Base-by-base conservation (phyloP, 2,113 vertebrate genomes). In the Chascanopsetta lugubris region DNA sequence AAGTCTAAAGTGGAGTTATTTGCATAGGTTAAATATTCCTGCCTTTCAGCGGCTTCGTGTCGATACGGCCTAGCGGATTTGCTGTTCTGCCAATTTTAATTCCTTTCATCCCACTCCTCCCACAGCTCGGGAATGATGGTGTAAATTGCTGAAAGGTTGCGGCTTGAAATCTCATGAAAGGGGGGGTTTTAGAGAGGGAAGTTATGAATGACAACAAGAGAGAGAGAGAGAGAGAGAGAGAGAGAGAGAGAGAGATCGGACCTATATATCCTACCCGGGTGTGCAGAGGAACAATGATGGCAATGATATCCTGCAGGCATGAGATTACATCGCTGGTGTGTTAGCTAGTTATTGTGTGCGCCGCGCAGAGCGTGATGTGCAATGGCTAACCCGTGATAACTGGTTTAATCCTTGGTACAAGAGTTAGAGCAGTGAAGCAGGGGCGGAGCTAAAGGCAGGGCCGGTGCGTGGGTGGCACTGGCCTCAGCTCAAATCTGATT, bases 1-100 rank as follows among this genome's bases (percentile, higher is more conserved):
- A 84, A 71, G 56, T 77, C 56, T 80, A 70, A 75, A 85, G 55
- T 82, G 55, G 65, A 84, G 55, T 79, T 54, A 85, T 88, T 88
- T 87, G 72, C 83, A 88, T 83, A 84, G 80, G 74, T 81, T 83
- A 87, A 84, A 86, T 68, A 77, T 85, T 68, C 45, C 15, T 66
- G 53, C 69, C 67, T 84, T 77, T 63, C 58, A 66, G 69, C 42
- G 22, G 80, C 75, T 69, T 63, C 55, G 34, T 49, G 73, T 82
- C 66, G 54, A 83, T 76, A 73, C 76, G 17, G 58, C 26, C 58
- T 32, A 48, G 72, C 59, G 26, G 82, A 82, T 86, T 79, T 82
- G 61, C 75, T 76, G 68, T 76, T 78, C 73, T 84, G 80, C 82
- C 78, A 73, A 77, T 80, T 84, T 72, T 51, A 82, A 84, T 80